phyloP scores from a whole-genome alignment of 1,140 invertebrate genomes.

The Doryteuthis pealeii region DNA sequence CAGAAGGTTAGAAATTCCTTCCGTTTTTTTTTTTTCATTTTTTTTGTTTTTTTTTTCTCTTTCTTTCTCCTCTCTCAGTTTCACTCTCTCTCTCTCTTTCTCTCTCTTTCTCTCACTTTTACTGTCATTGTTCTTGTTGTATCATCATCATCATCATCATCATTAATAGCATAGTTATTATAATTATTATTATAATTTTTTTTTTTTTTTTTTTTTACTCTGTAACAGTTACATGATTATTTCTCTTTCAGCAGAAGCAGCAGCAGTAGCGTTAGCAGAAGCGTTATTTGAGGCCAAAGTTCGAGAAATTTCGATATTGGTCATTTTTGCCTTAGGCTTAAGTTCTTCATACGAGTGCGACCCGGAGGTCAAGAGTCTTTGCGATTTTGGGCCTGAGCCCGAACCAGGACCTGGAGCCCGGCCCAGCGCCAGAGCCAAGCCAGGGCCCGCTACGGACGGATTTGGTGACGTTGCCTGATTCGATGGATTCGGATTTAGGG shows the following conservation, averaged over 20 bases:
- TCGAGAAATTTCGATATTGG: constrained; percentile 36
- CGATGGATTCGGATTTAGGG: neutral
- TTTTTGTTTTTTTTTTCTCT: too few relatives aligned
- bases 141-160: neutral
- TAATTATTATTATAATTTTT: neutral
- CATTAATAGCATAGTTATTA: neutral
- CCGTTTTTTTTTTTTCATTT: too few relatives aligned
- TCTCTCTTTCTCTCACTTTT: neutral
- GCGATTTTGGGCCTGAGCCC: neutral
- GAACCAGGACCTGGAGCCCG: constrained; percentile 21
- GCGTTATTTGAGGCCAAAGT: constrained; percentile 15
- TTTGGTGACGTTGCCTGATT: constrained; percentile 32
- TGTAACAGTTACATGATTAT: constrained; percentile 30
- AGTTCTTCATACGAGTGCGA: constrained; percentile 23
- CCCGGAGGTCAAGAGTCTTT: neutral
- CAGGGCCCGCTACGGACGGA: constrained; percentile 14
- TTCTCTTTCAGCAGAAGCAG: constrained; percentile 28
- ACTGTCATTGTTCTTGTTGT: neutral
- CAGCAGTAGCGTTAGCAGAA: neutral
- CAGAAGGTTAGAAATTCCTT: too few relatives aligned
- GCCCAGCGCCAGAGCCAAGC: constrained; percentile 23
- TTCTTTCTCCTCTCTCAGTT: too few relatives aligned
- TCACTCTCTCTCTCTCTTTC: too few relatives aligned
- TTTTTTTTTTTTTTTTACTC: neutral
- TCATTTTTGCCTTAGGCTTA: constrained; percentile 35